Evolutionary conservation across 2,888 invertebrate genomes (phyloP).

Genomic region (Amphipoea oculea): DNA sequence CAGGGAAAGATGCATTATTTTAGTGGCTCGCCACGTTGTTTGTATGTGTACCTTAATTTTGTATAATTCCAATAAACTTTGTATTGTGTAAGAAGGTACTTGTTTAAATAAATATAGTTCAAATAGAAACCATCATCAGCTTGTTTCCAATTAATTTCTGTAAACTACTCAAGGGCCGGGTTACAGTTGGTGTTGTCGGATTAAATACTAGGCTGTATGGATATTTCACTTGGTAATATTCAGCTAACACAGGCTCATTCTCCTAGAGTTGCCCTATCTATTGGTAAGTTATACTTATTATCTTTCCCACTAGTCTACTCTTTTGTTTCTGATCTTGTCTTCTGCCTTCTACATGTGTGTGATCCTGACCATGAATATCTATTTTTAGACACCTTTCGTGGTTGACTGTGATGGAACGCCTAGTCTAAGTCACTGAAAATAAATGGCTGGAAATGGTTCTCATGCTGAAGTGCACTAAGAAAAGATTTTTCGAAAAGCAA

Average conservation of each 20-base stretch:
- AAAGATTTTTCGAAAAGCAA: not conserved
- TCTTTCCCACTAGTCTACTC: not conserved
- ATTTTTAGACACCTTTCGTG: not conserved
- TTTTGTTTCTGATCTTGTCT: not conserved
- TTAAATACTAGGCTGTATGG: not conserved
- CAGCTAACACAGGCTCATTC: not conserved
- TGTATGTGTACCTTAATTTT: no score
- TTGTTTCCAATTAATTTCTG: no score
- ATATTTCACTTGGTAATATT: not conserved
- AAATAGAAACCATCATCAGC: no score
- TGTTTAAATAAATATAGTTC: no score
- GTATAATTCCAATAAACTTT: no score
- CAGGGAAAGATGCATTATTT: no score
- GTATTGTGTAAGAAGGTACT: no score
- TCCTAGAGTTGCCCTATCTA: not conserved
- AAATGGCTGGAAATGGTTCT: not conserved
- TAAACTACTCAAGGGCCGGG: no score
- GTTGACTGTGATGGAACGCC: not conserved
- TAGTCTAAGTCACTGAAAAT: not conserved
- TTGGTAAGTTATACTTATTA: not conserved
- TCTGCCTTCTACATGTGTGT: not conserved
- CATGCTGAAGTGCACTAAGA: not conserved
- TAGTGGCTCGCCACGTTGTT: no score
- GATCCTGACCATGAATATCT: not conserved
- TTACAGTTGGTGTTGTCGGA: no score